Conservation (phyloP, 2,113 vertebrate genomes). For the Erythrocercus mccallii region DNA sequence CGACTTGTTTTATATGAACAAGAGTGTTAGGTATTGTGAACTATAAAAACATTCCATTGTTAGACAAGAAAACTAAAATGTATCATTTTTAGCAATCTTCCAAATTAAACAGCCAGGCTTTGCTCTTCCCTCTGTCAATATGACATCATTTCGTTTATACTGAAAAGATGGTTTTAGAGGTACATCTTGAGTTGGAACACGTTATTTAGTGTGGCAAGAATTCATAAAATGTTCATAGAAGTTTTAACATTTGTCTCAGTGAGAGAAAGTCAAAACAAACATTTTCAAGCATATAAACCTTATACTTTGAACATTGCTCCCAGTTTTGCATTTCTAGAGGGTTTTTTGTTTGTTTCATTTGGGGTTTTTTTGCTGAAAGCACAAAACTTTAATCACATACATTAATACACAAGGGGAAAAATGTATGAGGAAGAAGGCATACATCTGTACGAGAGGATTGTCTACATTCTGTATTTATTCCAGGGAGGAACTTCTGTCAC, state of each 20-base stretch:
- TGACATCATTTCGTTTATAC: conserved; percentile 73
- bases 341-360: background rate
- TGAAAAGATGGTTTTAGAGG: background rate
- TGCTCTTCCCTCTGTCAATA: conserved; percentile 30
- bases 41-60: conserved; percentile 47
- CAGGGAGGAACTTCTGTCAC: background rate
- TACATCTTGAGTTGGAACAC: background rate
- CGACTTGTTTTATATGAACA: background rate
- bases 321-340: background rate
- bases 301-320: background rate
- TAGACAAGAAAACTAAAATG: conserved; percentile 41
- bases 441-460: background rate
- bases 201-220: background rate
- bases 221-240: conserved; percentile 36
- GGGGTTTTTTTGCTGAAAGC: background rate
- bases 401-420: background rate
- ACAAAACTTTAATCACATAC: background rate
- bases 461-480: background rate
- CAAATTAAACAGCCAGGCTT: conserved; percentile 66
- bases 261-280: conserved; percentile 41
- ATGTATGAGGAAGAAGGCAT: background rate
- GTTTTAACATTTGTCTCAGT: conserved; percentile 27
- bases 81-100: conserved; percentile 67
- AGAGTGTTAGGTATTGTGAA: conserved; percentile 64
- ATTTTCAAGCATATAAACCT: background rate